A percentile compares a stretch with the other conserved stretches of the same genome.
Conservation (phyloP, 2,888 invertebrate species). For the Dicyrtomina minuta region DNA sequence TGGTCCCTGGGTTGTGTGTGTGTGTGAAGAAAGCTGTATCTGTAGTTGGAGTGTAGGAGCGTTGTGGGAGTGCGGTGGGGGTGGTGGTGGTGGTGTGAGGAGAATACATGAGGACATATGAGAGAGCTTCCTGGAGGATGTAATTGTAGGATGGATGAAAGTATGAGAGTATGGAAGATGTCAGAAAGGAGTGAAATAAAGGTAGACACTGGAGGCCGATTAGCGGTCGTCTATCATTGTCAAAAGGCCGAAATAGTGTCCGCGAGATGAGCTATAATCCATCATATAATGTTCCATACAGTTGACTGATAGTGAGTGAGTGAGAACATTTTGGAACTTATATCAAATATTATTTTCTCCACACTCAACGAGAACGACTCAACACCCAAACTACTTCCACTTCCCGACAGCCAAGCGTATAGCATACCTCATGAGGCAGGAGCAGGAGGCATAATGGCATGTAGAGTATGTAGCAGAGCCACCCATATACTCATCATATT, state of each 20-base stretch:
- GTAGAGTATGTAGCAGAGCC: too few species aligned
- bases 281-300: conserved; percentile 38
- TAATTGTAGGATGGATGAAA: conserved; percentile 29
- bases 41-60: too few species aligned
- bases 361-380: not conserved
- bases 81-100: too few species aligned
- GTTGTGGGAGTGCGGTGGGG: too few species aligned
- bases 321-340: not conserved
- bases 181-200: conserved; percentile 31
- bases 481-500: too few species aligned
- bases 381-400: not conserved
- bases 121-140: conserved; percentile 24
- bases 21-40: too few species aligned
- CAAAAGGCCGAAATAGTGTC: conserved; percentile 40
- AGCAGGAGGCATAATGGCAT: too few species aligned
- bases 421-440: not conserved
- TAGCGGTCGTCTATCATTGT: conserved; percentile 51
- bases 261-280: conserved; percentile 40
- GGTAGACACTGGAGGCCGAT: conserved; percentile 49
- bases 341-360: not conserved
- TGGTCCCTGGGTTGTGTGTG: too few species aligned
- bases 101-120: not conserved
- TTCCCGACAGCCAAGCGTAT: not conserved
- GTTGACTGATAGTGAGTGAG: conserved; percentile 20
- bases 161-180: conserved; percentile 25